Conservation (phyloP, 1,140 invertebrate genomes). For the Leptopilina clavipes region DNA sequence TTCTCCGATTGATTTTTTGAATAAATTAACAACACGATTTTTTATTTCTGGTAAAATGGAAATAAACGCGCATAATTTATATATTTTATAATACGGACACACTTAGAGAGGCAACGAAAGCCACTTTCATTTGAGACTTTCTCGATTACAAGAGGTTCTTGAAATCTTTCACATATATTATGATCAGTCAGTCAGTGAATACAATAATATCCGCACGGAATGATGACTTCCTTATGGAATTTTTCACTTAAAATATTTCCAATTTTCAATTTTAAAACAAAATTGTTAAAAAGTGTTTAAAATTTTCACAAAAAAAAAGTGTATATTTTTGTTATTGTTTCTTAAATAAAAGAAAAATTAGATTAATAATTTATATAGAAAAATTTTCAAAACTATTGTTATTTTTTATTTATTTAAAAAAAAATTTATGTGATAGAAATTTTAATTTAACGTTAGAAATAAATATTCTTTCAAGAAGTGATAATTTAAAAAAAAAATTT, state of each 20-base stretch:
- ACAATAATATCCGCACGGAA: constrained; percentile 11
- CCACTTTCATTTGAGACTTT: constrained; percentile 59
- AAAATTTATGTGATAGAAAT: too few relatives aligned
- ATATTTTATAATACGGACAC: background rate
- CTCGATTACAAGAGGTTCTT: constrained; percentile 46
- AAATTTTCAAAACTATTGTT: too few relatives aligned
- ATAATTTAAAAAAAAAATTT: too few relatives aligned
- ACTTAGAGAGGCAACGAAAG: constrained; percentile 51
- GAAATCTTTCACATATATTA: constrained; percentile 39
- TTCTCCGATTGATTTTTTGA: too few relatives aligned
- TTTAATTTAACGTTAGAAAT: too few relatives aligned
- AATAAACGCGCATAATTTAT: background rate
- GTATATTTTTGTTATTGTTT: too few relatives aligned
- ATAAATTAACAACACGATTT: background rate
- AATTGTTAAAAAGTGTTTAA: background rate
- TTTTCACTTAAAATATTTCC: constrained; percentile 18
- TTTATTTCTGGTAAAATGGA: constrained; percentile 4
- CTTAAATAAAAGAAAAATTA: too few relatives aligned
- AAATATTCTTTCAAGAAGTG: too few relatives aligned
- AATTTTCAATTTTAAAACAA: background rate
- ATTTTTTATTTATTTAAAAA: too few relatives aligned
- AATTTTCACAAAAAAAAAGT: background rate
- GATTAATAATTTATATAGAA: too few relatives aligned
- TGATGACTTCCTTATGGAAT: background rate
- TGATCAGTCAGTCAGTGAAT: constrained; percentile 35